Evolutionary conservation across 1,140 invertebrate genomes (phyloP), one percentile per base, ranked within the genome.

Genomic region (Caenorhabditis elegans): DNA sequence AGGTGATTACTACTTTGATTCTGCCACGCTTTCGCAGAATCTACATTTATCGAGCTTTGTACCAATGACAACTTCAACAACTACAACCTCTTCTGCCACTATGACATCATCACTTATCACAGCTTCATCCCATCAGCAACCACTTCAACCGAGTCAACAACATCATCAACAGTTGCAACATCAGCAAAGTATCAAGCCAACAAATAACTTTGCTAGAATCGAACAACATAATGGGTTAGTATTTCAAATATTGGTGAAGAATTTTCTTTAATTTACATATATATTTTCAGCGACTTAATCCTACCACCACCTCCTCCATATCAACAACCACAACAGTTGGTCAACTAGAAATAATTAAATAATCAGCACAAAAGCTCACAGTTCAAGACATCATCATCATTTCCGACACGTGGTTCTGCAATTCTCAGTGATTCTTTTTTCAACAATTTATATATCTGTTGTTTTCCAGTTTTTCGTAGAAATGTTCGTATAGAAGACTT

Each of bases 311-410:
- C 60, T 36, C 60, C 60, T 39, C 60, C 60, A 39, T 70, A 70
- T 39, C 60, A 70, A 43, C 60, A 70, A 22, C 60, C 60, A 39
- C 60, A 70, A 13, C 60, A 70, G n/a, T 43, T 70, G 60, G 60
- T 70, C 60, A 70, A 70, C 22, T 70, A 70, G 60, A 70, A 39
- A 39, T 22, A 8, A 39, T 70, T 70, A 13, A 60, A 60, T 3
- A 60, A 60, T 6, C 17, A 60, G 34, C 19, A 70, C 26, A 70
- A 70, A 70, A 36, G 39, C 15, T 43, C 39, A 43, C 39, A 39
- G 60, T 70, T 70, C 60, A 70, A 70, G 60, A 70, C 60, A 70
- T 60, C 55, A 60, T 60, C 55, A 60, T 70, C 60, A 70, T 39
- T 70, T 34, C 43, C 60, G 28, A 70, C 60, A 70, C 60, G 60